phyloP scores from a whole-genome alignment of 2,113 vertebrate species.

The Potamarius usumacintae region DNA sequence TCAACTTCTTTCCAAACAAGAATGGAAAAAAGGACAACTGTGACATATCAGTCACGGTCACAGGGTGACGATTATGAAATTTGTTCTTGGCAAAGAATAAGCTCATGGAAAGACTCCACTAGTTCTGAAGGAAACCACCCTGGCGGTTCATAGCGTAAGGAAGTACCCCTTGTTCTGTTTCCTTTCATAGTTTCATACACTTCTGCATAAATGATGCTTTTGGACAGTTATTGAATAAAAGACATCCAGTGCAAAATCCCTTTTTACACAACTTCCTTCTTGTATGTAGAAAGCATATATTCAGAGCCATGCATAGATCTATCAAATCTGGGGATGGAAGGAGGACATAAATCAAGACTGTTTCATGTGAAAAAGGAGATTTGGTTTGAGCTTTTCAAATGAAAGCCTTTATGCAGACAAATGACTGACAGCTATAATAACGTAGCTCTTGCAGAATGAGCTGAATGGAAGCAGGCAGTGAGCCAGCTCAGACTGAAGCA shows the following conservation, averaged over 20 bases:
- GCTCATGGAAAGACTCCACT: neutral
- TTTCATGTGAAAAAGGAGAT: constrained; percentile 78
- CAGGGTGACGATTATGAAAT: neutral
- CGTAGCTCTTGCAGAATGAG: constrained; percentile 70
- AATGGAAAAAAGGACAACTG: neutral
- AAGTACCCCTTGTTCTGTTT: constrained; percentile 52
- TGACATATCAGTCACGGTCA: neutral
- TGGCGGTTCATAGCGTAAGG: neutral
- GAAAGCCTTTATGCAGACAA: constrained; percentile 70
- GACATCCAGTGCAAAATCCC: constrained; percentile 22
- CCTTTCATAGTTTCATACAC: constrained; percentile 60
- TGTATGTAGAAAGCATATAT: constrained; percentile 66
- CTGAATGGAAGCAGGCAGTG: constrained; percentile 75
- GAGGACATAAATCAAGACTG: constrained; percentile 74
- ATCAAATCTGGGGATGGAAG: constrained; percentile 22
- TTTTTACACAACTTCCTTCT: constrained; percentile 64
- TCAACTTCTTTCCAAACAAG: neutral
- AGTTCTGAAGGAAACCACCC: neutral
- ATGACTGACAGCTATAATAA: constrained; percentile 82
- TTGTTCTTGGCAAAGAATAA: neutral
- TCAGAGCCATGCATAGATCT: constrained; percentile 58
- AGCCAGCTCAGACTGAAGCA: constrained; percentile 67
- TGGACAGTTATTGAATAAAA: constrained; percentile 67
- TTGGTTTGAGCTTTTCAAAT: constrained; percentile 79
- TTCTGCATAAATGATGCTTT: constrained; percentile 63